A percentile compares a stretch with the other conserved stretches of the same genome.
These are phyloP conservation scores for Centropyge bicolor DNA, from an alignment of 2,797 vertebrate species.

Conservation along the genomic window DNA sequence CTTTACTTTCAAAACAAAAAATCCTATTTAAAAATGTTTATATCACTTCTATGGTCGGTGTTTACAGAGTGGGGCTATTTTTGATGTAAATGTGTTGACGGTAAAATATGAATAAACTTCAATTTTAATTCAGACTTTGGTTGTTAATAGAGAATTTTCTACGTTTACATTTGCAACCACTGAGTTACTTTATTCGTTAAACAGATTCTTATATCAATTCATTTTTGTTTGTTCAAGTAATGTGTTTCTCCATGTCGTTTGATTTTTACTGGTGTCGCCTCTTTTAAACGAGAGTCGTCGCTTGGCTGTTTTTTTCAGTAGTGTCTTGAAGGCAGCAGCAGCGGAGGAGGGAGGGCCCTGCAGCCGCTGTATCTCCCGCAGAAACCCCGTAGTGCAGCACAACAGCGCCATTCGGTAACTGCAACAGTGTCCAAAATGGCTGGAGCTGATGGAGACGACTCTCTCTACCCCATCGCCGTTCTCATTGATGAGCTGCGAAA, in stretches of 20 bases:
- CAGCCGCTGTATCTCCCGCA: conserved; percentile 48
- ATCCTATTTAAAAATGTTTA: too few species aligned
- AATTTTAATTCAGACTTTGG: background rate
- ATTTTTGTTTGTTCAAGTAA: too few species aligned
- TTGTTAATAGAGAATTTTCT: background rate
- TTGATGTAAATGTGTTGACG: background rate
- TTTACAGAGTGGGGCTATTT: background rate
- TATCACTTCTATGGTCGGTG: too few species aligned
- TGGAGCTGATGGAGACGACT: conserved; percentile 91
- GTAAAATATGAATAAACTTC: background rate
- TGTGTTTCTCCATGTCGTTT: background rate
- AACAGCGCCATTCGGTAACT: conserved; percentile 78
- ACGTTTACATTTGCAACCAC: background rate
- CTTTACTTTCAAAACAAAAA: background rate
- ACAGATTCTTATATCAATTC: too few species aligned
- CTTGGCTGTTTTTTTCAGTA: background rate
- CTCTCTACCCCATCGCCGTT: conserved; percentile 91
- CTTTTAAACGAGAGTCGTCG: background rate
- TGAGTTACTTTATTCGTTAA: background rate
- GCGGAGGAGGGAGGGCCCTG: conserved; percentile 62
- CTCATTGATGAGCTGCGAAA: conserved; percentile 91
- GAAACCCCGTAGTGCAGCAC: conserved; percentile 83
- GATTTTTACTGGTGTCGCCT: too few species aligned
- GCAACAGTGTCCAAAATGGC: conserved; percentile 87
- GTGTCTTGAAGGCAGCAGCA: conserved; percentile 38